Evolutionary conservation across 2,113 vertebrate genomes (phyloP), one percentile per base, ranked within the genome.

Genomic region (Bufo bufo): DNA sequence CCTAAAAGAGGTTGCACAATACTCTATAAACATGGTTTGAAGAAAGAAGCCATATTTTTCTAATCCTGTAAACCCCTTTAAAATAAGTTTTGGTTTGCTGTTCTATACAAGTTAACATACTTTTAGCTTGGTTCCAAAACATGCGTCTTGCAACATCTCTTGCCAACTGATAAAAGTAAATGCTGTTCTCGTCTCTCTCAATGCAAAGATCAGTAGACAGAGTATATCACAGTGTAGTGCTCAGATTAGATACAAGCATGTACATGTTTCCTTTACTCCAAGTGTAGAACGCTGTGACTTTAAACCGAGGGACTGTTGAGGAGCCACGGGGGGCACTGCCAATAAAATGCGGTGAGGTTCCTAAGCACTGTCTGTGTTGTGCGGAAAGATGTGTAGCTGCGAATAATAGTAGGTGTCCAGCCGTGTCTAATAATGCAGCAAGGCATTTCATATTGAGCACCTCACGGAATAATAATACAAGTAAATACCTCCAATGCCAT

Each of bases 361-460:
- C 66, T 59, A 63, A 71, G 17, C 63, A 19, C 16, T 72, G 86
- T 72, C 63, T 72, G 74, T 43, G 63, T 56, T 50, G 79, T 77
- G 47, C 17, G 58, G 79, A 87, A 88, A 65, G 86, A 66, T 61
- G 71, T 69, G 77, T 56, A 56, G 69, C 54, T 54, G 69, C 43
- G 54, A 83, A 82, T 75, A 88, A 88, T 80, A 65, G 77, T 75
- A 77, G 80, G 79, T 75, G 54, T 82, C 86, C 79, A 82, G 66
- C 66, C 52, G 66, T 47, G 86, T 72, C 56, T 82, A 74, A 83
- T 83, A 88, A 88, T 83, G 43, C 66, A 82, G 79, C 23, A 17
- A 88, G 79, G 43, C 63, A 75, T 88, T 72, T 82, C 50, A 88
- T 72, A 83, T 88, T 72, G n/a, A 75, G 71, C 78, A 63, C 86